These are phyloP conservation scores for Cancer borealis DNA, from an alignment of 2,888 invertebrate species.

Conservation along the genomic window DNA sequence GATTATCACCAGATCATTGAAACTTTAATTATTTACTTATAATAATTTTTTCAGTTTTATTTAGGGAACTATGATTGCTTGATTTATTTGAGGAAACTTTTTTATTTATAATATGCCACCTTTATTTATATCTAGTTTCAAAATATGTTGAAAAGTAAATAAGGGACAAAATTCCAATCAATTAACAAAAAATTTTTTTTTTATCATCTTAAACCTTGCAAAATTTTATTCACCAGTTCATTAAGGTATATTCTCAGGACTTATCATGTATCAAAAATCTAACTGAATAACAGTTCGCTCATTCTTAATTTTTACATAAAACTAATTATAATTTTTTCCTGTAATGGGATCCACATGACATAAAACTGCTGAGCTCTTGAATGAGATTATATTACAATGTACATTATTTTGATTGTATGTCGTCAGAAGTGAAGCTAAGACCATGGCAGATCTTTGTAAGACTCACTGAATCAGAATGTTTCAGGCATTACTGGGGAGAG, in stretches of 20 bases:
- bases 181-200: neutral
- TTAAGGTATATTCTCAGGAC: neutral
- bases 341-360: neutral
- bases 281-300: neutral
- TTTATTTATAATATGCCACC: conserved; percentile 6
- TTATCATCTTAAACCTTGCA: neutral
- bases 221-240: neutral
- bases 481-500: neutral
- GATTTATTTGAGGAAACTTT: neutral
- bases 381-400: neutral
- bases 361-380: neutral
- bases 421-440: neutral
- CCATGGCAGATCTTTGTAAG: neutral
- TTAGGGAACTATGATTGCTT: neutral
- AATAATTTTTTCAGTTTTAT: neutral
- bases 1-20: neutral
- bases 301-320: neutral
- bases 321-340: neutral
- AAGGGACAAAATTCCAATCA: neutral
- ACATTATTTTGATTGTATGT: neutral
- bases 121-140: conserved; percentile 30
- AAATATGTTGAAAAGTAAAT: neutral
- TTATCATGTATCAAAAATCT: neutral
- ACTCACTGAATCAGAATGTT: neutral
- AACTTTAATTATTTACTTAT: neutral